A percentile compares a stretch with the other conserved stretches of the same genome.
These are phyloP conservation scores for Hydrochoerus hydrochaeris DNA, from an alignment of 2,113 vertebrate genomes.

Conservation along the genomic window DNA sequence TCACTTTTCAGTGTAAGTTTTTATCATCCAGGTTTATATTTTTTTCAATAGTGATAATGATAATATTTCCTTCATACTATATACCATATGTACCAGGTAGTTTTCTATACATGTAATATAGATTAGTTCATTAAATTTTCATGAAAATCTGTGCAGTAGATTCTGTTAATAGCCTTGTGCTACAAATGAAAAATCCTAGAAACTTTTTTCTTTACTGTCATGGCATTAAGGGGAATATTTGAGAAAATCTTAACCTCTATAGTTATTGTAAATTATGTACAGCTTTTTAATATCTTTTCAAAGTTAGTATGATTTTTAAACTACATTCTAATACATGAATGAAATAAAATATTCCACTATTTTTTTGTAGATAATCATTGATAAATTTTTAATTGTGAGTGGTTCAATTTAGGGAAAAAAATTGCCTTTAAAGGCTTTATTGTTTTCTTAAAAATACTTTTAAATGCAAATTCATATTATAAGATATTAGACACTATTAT, in stretches of 20 bases:
- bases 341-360: background rate
- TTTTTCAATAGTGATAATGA: background rate
- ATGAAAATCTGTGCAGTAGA: background rate
- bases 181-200: background rate
- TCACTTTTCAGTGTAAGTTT: background rate
- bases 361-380: slow-evolving; percentile 13
- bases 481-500: background rate
- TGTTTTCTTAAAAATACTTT: slow-evolving; percentile 59
- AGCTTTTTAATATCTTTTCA: slow-evolving; percentile 37
- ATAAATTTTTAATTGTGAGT: background rate
- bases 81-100: background rate
- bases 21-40: slow-evolving; percentile 2
- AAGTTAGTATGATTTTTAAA: slow-evolving; percentile 30
- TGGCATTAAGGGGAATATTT: background rate
- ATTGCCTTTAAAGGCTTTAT: background rate
- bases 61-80: background rate
- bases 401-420: slow-evolving; percentile 6
- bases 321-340: slow-evolving; percentile 1
- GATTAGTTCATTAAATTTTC: slow-evolving; percentile 40
- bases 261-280: background rate
- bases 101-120: slow-evolving; percentile 29
- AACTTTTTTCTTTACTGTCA: background rate
- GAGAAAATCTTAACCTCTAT: slow-evolving; percentile 19
- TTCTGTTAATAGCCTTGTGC: slow-evolving; percentile 2
- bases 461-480: slow-evolving; percentile 35